Evolutionary conservation across 2,113 vertebrate genomes (phyloP), one percentile per base, ranked within the genome.

Genomic region (Myiozetetes cayanensis): DNA sequence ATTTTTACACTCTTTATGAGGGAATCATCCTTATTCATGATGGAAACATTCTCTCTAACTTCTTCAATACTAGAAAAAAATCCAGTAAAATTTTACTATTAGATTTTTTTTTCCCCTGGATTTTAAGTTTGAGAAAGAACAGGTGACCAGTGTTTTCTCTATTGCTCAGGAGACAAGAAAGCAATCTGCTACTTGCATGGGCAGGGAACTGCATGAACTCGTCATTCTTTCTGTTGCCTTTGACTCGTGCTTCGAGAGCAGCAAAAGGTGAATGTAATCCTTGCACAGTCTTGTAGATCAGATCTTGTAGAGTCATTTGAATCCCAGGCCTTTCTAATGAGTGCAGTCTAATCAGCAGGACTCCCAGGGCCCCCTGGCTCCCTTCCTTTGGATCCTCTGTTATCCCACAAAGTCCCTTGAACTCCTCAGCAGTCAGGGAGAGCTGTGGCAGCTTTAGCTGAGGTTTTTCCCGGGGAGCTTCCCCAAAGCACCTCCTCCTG

Each of bases 331-430:
- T 55, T 58, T 79, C 50, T 59, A 90, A 95, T 84, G 28, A 55
- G 37, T 14, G n/a, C 33, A 14, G 15, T 27, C 31, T 46, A 46
- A 83, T 71, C 82, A 59, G 50, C 62, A 58, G 43, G 31, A 33
- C 20, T 50, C 12, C 16, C 39, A 12, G 37, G 66, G 15, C 33
- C 35, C 39, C 23, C 33, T 56, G n/a, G 11, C 50, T 71, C 19
- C 27, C 31, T 84, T 15, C n/a, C 39, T 65, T 88, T 39, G 0
- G 0, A 1, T 13, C 31, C 59, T 44, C 28, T 4, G 1, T 2
- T 47, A 61, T 52, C 73, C 67, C 85, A 61, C 35, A 8, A 22
- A 37, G 19, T 14, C 12, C 37, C 53, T 47, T 28, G 56, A 16
- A 52, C 77, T 66, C 10, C 81, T 61, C 43, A 83, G 55, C 46